Conservation (phyloP, 2,888 invertebrate genomes). For the Arge pagana region DNA sequence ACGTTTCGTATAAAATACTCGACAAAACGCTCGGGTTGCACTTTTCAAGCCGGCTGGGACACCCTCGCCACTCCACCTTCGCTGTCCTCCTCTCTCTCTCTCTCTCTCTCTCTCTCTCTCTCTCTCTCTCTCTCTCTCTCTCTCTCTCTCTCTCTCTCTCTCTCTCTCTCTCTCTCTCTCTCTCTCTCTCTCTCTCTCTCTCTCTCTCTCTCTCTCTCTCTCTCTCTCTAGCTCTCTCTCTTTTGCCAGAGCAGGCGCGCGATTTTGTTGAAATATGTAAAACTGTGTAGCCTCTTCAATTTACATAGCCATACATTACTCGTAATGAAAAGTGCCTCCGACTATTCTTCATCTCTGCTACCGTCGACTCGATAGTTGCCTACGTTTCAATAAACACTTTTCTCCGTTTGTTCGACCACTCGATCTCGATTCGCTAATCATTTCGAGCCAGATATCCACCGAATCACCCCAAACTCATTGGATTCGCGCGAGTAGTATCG, state of each 20-base stretch:
- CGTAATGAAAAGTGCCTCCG: slow-evolving; percentile 45
- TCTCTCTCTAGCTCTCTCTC: too few relatives aligned
- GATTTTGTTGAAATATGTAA: slow-evolving; percentile 57
- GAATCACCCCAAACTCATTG: too few relatives aligned
- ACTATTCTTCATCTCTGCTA: too few relatives aligned
- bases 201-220: too few relatives aligned
- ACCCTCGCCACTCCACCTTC: slow-evolving; percentile 15
- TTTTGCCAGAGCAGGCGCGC: slow-evolving; percentile 22
- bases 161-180: not conserved
- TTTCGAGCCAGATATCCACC: too few relatives aligned
- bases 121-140: slow-evolving; percentile 29
- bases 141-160: slow-evolving; percentile 19
- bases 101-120: slow-evolving; percentile 34
- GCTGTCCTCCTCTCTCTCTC: slow-evolving; percentile 23
- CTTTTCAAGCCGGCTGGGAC: slow-evolving; percentile 51
- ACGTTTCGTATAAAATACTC: slow-evolving; percentile 58
- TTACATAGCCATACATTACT: slow-evolving; percentile 48
- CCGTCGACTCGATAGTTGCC: too few relatives aligned
- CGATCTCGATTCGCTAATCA: too few relatives aligned
- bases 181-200: too few relatives aligned
- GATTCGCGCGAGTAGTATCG: too few relatives aligned
- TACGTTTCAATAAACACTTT: too few relatives aligned
- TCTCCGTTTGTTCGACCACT: too few relatives aligned
- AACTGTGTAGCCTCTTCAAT: slow-evolving; percentile 57
- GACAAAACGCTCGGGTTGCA: slow-evolving; percentile 56